phyloP scores from a whole-genome alignment of 2,888 invertebrate genomes.

The Spicauda simplicius region DNA sequence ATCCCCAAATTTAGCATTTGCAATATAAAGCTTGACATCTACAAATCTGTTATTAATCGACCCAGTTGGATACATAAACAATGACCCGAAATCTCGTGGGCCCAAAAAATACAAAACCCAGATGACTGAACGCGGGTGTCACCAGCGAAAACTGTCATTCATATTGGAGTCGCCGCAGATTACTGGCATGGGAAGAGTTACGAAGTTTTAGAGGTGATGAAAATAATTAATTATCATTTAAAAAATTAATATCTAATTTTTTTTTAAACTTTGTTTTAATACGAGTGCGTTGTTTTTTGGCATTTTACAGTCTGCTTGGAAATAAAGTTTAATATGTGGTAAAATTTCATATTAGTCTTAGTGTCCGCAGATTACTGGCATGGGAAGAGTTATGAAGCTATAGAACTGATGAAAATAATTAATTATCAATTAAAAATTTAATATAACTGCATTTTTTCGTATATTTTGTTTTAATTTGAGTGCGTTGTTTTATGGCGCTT shows the following conservation, averaged over 20 bases:
- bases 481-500: too few species aligned
- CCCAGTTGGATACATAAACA: constrained; percentile 27
- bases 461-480: too few species aligned
- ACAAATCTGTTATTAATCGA: constrained; percentile 33
- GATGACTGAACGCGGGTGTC: constrained; percentile 33
- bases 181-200: constrained; percentile 32
- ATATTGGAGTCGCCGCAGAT: constrained; percentile 40
- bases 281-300: too few species aligned
- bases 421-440: background rate
- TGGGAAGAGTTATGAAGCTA: constrained; percentile 19
- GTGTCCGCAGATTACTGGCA: constrained; percentile 38
- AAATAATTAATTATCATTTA: background rate
- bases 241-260: background rate
- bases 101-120: constrained; percentile 33
- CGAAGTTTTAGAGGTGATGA: constrained; percentile 15
- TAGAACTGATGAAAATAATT: constrained; percentile 15
- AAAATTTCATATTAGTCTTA: constrained; percentile 40
- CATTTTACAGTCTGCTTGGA: too few species aligned
- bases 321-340: too few species aligned
- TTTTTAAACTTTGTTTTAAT: too few species aligned
- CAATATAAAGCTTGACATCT: constrained; percentile 19
- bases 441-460: too few species aligned
- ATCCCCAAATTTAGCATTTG: constrained; percentile 9
- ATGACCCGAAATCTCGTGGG: constrained; percentile 16
- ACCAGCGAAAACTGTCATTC: constrained; percentile 39